A percentile compares a stretch with the other conserved stretches of the same genome.
phyloP scores from a whole-genome alignment of 2,797 vertebrate species.

The Oreochromis mossambicus region DNA sequence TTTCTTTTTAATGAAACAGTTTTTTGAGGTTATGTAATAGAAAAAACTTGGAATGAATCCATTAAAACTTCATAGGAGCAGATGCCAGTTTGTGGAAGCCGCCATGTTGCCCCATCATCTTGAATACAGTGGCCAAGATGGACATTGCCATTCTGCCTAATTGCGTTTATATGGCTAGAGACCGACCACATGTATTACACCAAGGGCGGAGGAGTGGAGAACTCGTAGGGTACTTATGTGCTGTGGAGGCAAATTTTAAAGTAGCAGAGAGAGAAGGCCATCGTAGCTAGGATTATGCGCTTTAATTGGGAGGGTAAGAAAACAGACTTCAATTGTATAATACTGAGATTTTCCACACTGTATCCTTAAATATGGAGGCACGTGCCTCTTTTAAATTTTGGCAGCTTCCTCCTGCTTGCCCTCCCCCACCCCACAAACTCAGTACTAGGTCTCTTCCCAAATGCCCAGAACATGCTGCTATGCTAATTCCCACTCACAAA shows the following conservation, averaged over 20 bases:
- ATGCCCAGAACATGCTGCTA: conserved; percentile 42
- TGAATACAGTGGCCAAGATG: no score
- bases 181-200: background rate
- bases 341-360: background rate
- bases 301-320: background rate
- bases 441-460: conserved; percentile 38
- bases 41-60: no score
- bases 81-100: no score
- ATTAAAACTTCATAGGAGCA: no score
- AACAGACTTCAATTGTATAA: background rate
- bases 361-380: background rate
- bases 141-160: no score
- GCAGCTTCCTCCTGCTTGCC: background rate
- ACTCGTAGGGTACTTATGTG: background rate
- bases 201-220: background rate
- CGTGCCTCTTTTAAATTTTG: background rate
- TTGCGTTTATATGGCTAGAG: background rate
- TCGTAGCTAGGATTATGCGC: background rate
- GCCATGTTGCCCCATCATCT: no score
- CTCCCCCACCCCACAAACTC: background rate
- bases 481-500: conserved; percentile 50
- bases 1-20: background rate
- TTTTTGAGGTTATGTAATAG: background rate
- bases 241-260: background rate
- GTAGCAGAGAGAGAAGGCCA: rapidly evolving